Percentiles rank a stretch among this genome's conserved stretches.
phyloP scores from a whole-genome alignment of 2,888 invertebrate species.

The Watsonalla cultraria region DNA sequence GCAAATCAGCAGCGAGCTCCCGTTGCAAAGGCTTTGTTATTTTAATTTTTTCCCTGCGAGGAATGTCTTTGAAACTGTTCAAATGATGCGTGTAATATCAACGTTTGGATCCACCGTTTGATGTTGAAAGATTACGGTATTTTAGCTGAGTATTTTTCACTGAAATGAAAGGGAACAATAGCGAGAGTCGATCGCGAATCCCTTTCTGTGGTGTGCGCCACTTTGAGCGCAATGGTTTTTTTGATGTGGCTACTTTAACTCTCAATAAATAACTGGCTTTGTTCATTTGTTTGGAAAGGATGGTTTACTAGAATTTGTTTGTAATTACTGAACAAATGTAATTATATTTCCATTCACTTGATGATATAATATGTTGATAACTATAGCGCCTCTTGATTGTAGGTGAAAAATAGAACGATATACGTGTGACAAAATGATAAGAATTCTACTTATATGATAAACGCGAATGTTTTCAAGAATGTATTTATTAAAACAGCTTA shows the following conservation, averaged over 20 bases:
- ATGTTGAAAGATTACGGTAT: conserved; percentile 71
- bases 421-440: no score
- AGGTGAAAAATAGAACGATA: no score
- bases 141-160: conserved; percentile 67
- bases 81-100: conserved; percentile 77
- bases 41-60: conserved; percentile 68
- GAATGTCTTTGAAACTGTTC: conserved; percentile 76
- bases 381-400: no score
- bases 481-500: no score
- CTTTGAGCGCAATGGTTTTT: conserved; percentile 41
- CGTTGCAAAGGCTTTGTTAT: conserved; percentile 65
- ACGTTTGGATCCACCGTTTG: conserved; percentile 64
- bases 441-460: no score
- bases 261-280: conserved; percentile 24
- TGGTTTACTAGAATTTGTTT: background rate
- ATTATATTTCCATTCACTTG: no score
- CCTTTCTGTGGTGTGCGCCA: conserved; percentile 49
- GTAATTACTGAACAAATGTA: background rate
- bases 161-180: conserved; percentile 55
- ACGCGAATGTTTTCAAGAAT: no score
- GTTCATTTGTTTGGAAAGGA: conserved; percentile 13
- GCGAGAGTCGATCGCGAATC: conserved; percentile 50
- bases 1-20: conserved; percentile 47
- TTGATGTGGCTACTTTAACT: conserved; percentile 45
- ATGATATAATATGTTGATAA: no score